phyloP scores from a whole-genome alignment of 2,113 vertebrate species.

The Corythornis cristatus region DNA sequence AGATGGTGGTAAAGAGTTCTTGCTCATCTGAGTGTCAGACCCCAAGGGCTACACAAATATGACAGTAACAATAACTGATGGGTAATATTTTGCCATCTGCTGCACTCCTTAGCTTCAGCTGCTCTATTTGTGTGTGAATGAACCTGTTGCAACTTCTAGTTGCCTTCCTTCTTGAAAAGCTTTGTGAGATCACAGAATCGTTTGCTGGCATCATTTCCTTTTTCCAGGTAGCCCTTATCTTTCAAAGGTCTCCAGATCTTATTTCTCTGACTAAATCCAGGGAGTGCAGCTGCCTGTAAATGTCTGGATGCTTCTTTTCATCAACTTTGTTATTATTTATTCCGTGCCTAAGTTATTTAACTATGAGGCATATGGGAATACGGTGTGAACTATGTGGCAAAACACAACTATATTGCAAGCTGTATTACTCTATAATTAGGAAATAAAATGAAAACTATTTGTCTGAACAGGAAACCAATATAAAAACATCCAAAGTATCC shows the following conservation, averaged over 20 bases:
- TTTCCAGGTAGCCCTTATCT: neutral
- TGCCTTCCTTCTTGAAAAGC: neutral
- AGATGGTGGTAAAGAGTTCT: constrained; percentile 60
- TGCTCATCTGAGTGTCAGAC: neutral
- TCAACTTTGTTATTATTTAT: neutral
- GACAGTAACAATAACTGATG: neutral
- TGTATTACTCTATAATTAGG: constrained; percentile 10
- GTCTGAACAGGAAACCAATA: neutral
- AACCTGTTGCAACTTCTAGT: neutral
- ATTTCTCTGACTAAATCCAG: neutral
- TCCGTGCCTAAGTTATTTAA: neutral
- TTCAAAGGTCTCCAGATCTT: neutral
- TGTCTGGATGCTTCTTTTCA: neutral
- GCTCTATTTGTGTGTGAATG: neutral
- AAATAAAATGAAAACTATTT: constrained; percentile 11
- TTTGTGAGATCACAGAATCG: neutral
- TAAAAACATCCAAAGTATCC: neutral
- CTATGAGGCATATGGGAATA: neutral
- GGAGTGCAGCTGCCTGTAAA: neutral
- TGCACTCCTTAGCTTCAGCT: neutral
- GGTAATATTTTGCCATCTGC: neutral
- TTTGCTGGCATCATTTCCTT: neutral
- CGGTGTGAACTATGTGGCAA: neutral
- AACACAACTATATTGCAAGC: neutral
- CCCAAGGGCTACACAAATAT: neutral